Base-by-base conservation (phyloP, 2,888 invertebrate species). In the Ectropis crepuscularia region DNA sequence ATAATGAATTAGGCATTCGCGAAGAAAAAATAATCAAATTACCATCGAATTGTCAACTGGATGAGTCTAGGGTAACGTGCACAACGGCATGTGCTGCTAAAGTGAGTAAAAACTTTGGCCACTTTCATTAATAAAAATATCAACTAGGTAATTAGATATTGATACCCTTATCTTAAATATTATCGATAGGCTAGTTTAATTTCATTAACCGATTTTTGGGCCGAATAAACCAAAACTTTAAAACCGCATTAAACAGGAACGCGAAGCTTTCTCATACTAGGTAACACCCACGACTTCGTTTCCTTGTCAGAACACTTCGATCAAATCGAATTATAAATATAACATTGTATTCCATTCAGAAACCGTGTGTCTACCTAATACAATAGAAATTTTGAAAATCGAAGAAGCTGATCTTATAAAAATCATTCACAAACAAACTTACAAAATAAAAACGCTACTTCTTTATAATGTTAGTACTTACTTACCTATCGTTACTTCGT, bases 51-150 rank as follows among this genome's bases (percentile, higher is more conserved):
- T 54, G 11, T 28, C 36, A n/a, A 48, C 6, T 10, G 36, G 43
- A 37, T 74, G 74, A 75, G 75, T 77, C 45, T 63, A 49, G 37
- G 47, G 64, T 60, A 57, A 70, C 68, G 73, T 68, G 53, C 73
- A 63, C 71, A 59, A 55, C 68, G 48, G 55, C 64, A 68, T 71
- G 69, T 70, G 74, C 60, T 57, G 68, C 61, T 63, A 50, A 58
- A 77, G 71, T 81, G 74, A 69, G 42, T 53, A 51, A 53, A 61
- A 57, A 45, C 38, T 36, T 36, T 6, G 49, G 39, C 36, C 28
- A 6, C 28, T 50, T 50, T 16, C 10, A 16, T 43, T 55, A 58
- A 57, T 61, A 57, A 65, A 67, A 57, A 62, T 69, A 69, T 69
- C 61, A 59, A 63, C 46, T 8, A 48, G 66, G 67, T 69, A 62